A percentile compares a stretch with the other conserved stretches of the same genome.
These are phyloP conservation scores for Yponomeuta sedellus DNA, from an alignment of 2,888 invertebrate species.

Conservation along the genomic window DNA sequence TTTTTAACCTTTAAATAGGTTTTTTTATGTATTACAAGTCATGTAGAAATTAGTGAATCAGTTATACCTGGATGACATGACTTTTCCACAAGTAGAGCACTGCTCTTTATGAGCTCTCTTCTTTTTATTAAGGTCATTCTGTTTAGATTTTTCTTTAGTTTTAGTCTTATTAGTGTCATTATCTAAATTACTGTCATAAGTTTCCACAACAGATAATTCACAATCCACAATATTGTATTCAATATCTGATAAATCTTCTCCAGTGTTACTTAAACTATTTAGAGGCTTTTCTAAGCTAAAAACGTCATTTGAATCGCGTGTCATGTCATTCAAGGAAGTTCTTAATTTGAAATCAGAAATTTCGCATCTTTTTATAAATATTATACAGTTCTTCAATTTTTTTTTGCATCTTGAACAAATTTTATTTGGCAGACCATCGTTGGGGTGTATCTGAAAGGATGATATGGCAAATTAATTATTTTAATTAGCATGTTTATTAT, in stretches of 20 bases:
- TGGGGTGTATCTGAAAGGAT: slow-evolving; percentile 47
- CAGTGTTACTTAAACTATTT: not conserved
- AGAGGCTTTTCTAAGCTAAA: not conserved
- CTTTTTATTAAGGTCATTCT: slow-evolving; percentile 22
- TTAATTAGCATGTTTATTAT: not conserved
- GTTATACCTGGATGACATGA: slow-evolving; percentile 63
- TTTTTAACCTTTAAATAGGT: no score
- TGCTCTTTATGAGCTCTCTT: slow-evolving; percentile 45
- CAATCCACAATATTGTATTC: slow-evolving; percentile 4
- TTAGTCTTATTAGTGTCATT: slow-evolving; percentile 19
- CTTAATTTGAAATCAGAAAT: slow-evolving; percentile 45
- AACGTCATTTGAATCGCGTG: not conserved
- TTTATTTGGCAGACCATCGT: slow-evolving; percentile 50
- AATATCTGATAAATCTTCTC: slow-evolving; percentile 1
- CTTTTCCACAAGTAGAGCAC: slow-evolving; percentile 70
- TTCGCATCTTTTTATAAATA: slow-evolving; percentile 50
- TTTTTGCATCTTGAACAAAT: slow-evolving; percentile 50
- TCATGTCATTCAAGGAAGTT: slow-evolving; percentile 17
- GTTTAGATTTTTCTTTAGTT: slow-evolving; percentile 21
- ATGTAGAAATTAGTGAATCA: not conserved
- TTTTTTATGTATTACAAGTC: no score
- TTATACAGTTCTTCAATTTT: slow-evolving; percentile 44
- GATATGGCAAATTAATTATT: not conserved
- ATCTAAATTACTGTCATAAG: slow-evolving; percentile 20
- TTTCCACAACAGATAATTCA: slow-evolving; percentile 10